Conservation (phyloP, 2,113 vertebrate species). For the Sphaerodactylus townsendi region DNA sequence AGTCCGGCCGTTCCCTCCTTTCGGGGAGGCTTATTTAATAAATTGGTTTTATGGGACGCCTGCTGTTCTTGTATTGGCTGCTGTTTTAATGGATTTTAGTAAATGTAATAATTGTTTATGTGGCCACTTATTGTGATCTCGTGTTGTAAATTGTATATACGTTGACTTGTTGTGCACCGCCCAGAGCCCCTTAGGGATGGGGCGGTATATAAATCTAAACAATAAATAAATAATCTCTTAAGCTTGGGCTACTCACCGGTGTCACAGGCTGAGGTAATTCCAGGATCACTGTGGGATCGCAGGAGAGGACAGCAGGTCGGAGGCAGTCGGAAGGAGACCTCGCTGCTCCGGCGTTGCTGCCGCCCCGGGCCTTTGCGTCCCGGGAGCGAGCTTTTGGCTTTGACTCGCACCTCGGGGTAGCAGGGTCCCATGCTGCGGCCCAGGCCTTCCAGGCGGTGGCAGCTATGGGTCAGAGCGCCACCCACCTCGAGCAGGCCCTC, state of each 20-base stretch:
- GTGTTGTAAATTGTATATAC: no score
- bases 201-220: no score
- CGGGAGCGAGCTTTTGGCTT: conserved; percentile 64
- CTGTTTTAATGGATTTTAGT: no score
- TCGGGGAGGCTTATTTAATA: no score
- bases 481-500: conserved; percentile 34
- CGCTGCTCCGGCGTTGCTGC: conserved; percentile 70
- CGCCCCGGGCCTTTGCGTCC: conserved; percentile 12
- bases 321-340: conserved; percentile 73
- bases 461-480: conserved; percentile 83
- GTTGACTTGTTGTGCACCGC: no score
- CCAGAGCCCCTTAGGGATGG: no score
- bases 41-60: no score
- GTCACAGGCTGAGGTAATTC: conserved; percentile 71
- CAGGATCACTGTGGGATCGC: conserved; percentile 92
- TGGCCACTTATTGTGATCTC: no score
- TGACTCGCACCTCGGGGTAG: conserved; percentile 83
- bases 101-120: no score
- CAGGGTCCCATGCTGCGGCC: conserved; percentile 68
- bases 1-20: no score
- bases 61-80: no score
- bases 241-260: conserved; percentile 71
- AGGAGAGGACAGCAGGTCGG: conserved; percentile 65
- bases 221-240: no score
- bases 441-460: conserved; percentile 85